Conservation (phyloP, 2,113 vertebrate species). For the Puffinus mauretanicus region DNA sequence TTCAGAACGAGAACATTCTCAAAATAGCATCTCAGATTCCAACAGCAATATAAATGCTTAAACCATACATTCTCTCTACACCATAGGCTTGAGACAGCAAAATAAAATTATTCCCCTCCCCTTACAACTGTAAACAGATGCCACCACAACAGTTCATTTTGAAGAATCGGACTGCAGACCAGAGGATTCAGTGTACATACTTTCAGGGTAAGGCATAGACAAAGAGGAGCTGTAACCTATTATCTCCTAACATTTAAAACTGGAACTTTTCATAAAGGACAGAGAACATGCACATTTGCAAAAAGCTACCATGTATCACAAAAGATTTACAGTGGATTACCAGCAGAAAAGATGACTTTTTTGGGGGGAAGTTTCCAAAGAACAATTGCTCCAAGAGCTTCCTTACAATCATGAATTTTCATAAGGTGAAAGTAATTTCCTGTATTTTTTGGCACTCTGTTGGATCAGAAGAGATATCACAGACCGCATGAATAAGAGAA, state of each 20-base stretch:
- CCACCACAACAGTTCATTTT: neutral
- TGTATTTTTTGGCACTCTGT: slow-evolving; percentile 53
- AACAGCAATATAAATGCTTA: neutral
- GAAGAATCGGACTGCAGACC: neutral
- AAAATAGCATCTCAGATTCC: neutral
- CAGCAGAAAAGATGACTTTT: neutral
- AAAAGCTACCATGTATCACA: neutral
- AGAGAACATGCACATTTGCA: neutral
- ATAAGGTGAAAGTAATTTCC: slow-evolving; percentile 70
- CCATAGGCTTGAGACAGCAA: neutral
- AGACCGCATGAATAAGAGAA: slow-evolving; percentile 2
- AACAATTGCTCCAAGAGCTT: slow-evolving; percentile 1
- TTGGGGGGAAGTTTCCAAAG: neutral
- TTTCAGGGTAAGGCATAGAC: neutral
- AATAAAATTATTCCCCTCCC: neutral
- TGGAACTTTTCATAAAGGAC: neutral
- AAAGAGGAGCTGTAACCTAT: neutral
- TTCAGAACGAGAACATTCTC: neutral
- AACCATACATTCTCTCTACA: neutral
- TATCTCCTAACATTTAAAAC: neutral
- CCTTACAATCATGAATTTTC: slow-evolving; percentile 67
- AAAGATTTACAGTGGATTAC: neutral
- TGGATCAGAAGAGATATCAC: slow-evolving; percentile 35
- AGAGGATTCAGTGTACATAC: neutral
- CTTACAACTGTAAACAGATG: neutral